Base-by-base conservation (phyloP, 2,797 vertebrate genomes). In the Myotis findleyi region DNA sequence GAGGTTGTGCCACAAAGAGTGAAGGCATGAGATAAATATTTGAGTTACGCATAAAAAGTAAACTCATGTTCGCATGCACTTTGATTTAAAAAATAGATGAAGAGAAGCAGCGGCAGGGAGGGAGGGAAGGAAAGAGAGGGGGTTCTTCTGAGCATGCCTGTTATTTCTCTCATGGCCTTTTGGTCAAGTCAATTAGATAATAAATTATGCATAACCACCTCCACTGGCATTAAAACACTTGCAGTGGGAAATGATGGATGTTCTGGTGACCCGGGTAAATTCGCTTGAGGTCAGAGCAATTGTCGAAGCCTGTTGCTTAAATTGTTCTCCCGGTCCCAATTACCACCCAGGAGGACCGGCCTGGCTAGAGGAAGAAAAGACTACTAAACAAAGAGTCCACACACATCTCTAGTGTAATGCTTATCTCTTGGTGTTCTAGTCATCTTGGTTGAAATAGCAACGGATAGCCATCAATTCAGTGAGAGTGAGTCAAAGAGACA, bases 181-280 rank as follows among this genome's bases (percentile, higher is more conserved):
- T 66, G 90, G 90, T 85, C 62, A 91, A 84, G 83, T 95, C 88
- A 77, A 76, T 96, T 86, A 79, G 73, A 64, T 75, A 94, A 82
- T 94, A 93, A 96, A 96, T 96, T 93, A 94, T 92, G 72, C 69
- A 95, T 79, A 73, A 36, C 73, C 30, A 1, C 81, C 44, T 85
- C 51, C 23, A 9, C 92, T 80, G 85, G 57, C 82, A 21, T 90
- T 77, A 30, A 33, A 38, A 80, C 51, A 10, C 84, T 66, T 7
- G 72, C 72, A 41, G 62, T 23, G 81, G 89, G 92, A 88, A 87
- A 59, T 88, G 93, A 94, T 93, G 95, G 73, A 53, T 79, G 87
- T 47, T 41, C 81, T 64, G 59, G 76, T 92, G 92, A 96, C 94
- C 90, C 8, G 2, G 30, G 85, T 85, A 84, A 62, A 94, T 93